phyloP scores from a whole-genome alignment of 2,113 vertebrate genomes.

The Epinephelus lanceolatus region DNA sequence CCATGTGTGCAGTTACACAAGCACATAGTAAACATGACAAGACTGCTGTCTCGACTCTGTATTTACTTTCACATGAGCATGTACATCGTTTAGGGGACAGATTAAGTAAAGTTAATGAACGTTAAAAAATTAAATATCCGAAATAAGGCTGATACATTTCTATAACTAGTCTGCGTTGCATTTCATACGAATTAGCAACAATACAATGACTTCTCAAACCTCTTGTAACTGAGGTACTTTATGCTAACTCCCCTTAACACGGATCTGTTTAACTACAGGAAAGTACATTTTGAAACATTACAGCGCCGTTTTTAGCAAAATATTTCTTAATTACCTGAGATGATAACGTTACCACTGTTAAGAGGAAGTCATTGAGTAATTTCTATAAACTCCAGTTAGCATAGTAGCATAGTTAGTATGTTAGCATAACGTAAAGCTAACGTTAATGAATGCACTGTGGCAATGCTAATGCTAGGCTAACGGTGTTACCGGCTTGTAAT shows the following conservation, averaged over 20 bases:
- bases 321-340: too few relatives aligned
- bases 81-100: background rate
- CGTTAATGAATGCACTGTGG: background rate
- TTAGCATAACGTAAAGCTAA: background rate
- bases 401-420: too few relatives aligned
- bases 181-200: background rate
- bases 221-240: background rate
- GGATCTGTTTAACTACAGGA: background rate
- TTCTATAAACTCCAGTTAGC: background rate
- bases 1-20: background rate
- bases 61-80: background rate
- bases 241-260: background rate
- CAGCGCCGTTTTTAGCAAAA: background rate
- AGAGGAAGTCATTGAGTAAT: fast-evolving
- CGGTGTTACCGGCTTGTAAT: background rate
- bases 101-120: background rate
- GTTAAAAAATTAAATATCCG: background rate
- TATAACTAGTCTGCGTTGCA: background rate
- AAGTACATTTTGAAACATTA: background rate
- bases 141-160: background rate
- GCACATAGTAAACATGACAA: background rate
- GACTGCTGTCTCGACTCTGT: too few relatives aligned
- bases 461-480: constrained; percentile 61
- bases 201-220: background rate
- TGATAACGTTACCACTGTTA: background rate